Evolutionary conservation across 2,797 vertebrate genomes (phyloP).

Genomic region (Mormyrops boulengeri): DNA sequence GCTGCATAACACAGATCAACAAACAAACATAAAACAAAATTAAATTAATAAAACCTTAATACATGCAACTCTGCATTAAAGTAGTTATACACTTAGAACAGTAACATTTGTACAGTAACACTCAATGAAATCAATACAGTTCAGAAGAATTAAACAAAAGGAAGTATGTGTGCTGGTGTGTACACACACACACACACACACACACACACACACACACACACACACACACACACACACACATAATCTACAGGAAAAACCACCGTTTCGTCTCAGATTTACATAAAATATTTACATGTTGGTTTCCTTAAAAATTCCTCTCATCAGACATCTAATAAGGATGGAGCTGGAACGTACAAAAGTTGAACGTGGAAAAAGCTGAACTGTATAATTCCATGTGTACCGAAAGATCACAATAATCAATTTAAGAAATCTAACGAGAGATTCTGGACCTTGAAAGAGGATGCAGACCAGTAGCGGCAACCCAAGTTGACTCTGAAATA

Average conservation of each 20-base stretch:
- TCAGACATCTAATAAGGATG: conserved; percentile 36
- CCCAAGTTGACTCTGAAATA: background rate
- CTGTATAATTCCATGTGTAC: conserved; percentile 19
- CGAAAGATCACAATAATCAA: background rate
- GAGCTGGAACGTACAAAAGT: conserved; percentile 23
- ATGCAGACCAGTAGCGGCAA: background rate
- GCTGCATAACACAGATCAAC: conserved; percentile 34
- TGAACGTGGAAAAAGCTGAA: conserved; percentile 32
- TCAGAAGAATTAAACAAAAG: conserved; percentile 47
- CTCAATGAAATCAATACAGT: conserved; percentile 47
- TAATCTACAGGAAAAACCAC: conserved; percentile 42
- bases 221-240: background rate
- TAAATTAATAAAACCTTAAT: conserved; percentile 39
- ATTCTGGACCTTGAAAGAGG: background rate
- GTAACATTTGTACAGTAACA: conserved; percentile 43
- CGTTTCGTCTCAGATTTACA: conserved; percentile 39
- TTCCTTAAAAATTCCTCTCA: conserved; percentile 25
- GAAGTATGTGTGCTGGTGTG: conserved; percentile 32
- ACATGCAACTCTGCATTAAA: conserved; percentile 57
- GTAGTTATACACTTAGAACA: conserved; percentile 43
- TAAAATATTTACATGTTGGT: conserved; percentile 51
- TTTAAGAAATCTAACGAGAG: background rate
- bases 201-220: background rate
- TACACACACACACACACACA: background rate
- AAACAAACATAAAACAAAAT: conserved; percentile 39